Percentiles rank a stretch among this genome's conserved stretches.
Evolutionary conservation across 2,888 invertebrate species (phyloP).

Genomic region (Busseola fusca): DNA sequence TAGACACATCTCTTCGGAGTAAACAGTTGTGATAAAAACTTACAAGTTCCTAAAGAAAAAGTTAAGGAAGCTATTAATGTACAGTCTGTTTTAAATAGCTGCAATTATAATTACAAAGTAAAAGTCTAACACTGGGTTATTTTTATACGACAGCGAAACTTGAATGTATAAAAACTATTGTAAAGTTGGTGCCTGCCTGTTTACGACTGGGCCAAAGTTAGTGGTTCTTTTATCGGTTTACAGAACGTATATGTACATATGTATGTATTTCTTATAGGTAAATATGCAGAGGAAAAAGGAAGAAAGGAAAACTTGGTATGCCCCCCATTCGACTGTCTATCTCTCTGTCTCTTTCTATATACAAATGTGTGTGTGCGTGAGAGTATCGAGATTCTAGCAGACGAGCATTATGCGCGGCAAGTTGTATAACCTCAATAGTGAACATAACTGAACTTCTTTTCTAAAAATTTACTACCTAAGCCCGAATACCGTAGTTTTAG

Average conservation of each 20-base stretch:
- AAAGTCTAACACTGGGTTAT: constrained; percentile 28
- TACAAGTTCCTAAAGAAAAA: not conserved
- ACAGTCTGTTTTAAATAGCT: constrained; percentile 14
- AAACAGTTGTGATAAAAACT: too few species aligned
- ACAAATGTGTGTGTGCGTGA: not conserved
- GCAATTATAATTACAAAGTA: constrained; percentile 35
- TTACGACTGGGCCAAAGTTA: constrained; percentile 28
- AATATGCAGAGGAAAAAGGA: too few species aligned
- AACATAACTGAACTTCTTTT: not conserved
- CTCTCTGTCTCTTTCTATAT: not conserved
- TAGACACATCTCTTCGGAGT: too few species aligned
- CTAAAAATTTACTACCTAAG: not conserved
- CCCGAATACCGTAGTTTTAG: not conserved
- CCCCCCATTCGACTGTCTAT: not conserved
- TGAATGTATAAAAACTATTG: constrained; percentile 26
- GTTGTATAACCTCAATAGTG: not conserved
- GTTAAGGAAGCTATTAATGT: too few species aligned
- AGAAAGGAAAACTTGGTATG: not conserved
- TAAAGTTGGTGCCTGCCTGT: constrained; percentile 6
- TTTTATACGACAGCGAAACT: constrained; percentile 28
- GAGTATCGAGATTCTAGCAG: not conserved
- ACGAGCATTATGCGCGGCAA: not conserved
- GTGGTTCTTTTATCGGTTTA: constrained; percentile 34
- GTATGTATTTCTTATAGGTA: not conserved
- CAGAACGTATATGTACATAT: not conserved